Base-by-base conservation (phyloP, 2,888 invertebrate species). In the Polymixis lichenea region DNA sequence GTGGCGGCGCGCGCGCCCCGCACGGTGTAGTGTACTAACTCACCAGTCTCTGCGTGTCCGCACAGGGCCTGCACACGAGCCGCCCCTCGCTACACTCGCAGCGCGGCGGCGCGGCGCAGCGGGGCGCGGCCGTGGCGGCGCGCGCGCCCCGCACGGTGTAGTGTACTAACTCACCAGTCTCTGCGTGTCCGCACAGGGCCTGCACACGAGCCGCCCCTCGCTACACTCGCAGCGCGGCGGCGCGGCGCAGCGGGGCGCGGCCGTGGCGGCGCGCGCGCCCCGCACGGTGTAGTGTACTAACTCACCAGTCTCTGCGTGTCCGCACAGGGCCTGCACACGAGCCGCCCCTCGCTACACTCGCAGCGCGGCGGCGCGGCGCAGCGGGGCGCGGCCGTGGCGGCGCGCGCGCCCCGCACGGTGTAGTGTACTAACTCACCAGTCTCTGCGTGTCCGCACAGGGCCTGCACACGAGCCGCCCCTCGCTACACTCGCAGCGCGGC, bases 1-100 rank as follows among this genome's bases (percentile, higher is more conserved):
- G 32, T 32, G 32, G 32, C 32, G 32, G 32, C 32, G n/a, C n/a
- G n/a, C n/a, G n/a, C n/a, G n/a, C n/a, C n/a, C n/a, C n/a, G n/a
- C n/a, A n/a, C n/a, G 11, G n/a, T 1, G n/a, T 3, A 55, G 55
- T n/a, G n/a, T n/a, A 46, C 0, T 46, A 13, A 28, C 65, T 65
- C 46, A 65, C 65, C 46, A 65, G 82, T 55, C 85, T 80, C 77
- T 90, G 90, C 32, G 91, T 84, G 78, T 91, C 92, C 9, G 90
- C 89, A 77, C 95, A 95, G 17, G 95, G 94, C 1, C 92, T 86
- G 89, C 96, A 96, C 79, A 90, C 88, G 80, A 96, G 91, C 1
- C 92, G 77, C 0, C 91, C 92, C 32, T 32, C 32, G 32, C 32
- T 32, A 32, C 32, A 32, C 32, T 32, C 32, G 32, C 32, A 32